phyloP scores from a whole-genome alignment of 64 coral and sea anemone genomes.

The Anthopleura sola region DNA sequence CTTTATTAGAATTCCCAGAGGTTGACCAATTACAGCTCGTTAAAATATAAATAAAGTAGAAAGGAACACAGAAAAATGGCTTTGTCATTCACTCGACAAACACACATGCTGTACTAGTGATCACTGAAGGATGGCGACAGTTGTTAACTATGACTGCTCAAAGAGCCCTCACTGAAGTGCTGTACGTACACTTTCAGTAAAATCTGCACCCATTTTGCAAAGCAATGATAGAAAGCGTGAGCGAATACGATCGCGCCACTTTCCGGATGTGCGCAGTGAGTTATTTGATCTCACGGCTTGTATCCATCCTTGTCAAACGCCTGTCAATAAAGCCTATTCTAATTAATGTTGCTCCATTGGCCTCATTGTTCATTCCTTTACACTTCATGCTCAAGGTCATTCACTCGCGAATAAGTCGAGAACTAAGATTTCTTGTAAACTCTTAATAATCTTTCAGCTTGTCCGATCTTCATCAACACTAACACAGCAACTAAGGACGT shows the following conservation, averaged over 20 bases:
- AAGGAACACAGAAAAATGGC: conserved; percentile 15
- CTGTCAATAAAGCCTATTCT: conserved; percentile 32
- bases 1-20: conserved; percentile 3
- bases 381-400: conserved; percentile 29
- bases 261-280: conserved; percentile 21
- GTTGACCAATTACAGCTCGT: conserved; percentile 20
- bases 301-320: conserved; percentile 19
- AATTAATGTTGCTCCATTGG: conserved; percentile 33
- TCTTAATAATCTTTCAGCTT: neutral
- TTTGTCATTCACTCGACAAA: conserved; percentile 23
- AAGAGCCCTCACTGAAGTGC: neutral
- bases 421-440: conserved; percentile 12
- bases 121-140: neutral
- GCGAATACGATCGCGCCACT: neutral
- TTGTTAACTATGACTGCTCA: neutral
- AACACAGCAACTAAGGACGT: neutral
- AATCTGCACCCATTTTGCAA: neutral
- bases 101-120: conserved; percentile 16
- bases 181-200: neutral
- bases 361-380: conserved; percentile 31
- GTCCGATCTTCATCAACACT: neutral
- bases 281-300: conserved; percentile 26
- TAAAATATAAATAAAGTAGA: conserved; percentile 8
- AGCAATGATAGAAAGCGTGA: neutral
- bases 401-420: neutral